Evolutionary conservation across 2,888 invertebrate species (phyloP).

Genomic region (Beris chalybata): DNA sequence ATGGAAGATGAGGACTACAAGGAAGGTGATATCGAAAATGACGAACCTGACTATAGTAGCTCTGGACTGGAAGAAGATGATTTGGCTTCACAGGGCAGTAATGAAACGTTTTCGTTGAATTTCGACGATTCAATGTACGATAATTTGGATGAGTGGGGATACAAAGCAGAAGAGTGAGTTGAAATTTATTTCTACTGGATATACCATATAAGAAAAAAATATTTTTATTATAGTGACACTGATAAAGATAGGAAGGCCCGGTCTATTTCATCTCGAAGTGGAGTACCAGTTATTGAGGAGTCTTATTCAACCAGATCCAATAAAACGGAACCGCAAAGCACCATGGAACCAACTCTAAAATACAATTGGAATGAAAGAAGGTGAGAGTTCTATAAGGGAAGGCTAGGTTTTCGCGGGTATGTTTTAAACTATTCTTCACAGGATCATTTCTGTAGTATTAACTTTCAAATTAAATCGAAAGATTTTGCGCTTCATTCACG

Average conservation of each 20-base stretch:
- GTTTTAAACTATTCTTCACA: too few relatives aligned
- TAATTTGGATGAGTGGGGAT: constrained; percentile 10
- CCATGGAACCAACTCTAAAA: constrained; percentile 41
- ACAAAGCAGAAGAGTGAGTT: neutral
- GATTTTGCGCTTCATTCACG: too few relatives aligned
- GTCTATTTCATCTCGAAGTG: constrained; percentile 50
- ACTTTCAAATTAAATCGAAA: too few relatives aligned
- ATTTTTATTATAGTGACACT: neutral
- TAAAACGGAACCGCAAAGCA: constrained; percentile 40
- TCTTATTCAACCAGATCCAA: constrained; percentile 47
- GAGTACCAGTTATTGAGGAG: constrained; percentile 52
- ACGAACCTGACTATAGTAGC: constrained; percentile 6
- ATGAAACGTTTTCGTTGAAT: constrained; percentile 2
- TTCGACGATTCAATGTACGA: constrained; percentile 5
- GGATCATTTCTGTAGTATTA: too few relatives aligned
- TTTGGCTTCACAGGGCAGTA: neutral
- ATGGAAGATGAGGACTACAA: constrained; percentile 12
- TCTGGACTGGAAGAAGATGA: constrained; percentile 21
- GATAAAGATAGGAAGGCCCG: constrained; percentile 49
- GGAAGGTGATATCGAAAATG: neutral
- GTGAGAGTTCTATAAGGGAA: constrained; percentile 35
- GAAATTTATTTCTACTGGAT: neutral
- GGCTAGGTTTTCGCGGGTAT: too few relatives aligned
- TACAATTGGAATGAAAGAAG: constrained; percentile 45
- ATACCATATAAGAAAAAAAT: neutral